Conservation (phyloP, 2,797 vertebrate species). For the Sarcoramphus papa region DNA sequence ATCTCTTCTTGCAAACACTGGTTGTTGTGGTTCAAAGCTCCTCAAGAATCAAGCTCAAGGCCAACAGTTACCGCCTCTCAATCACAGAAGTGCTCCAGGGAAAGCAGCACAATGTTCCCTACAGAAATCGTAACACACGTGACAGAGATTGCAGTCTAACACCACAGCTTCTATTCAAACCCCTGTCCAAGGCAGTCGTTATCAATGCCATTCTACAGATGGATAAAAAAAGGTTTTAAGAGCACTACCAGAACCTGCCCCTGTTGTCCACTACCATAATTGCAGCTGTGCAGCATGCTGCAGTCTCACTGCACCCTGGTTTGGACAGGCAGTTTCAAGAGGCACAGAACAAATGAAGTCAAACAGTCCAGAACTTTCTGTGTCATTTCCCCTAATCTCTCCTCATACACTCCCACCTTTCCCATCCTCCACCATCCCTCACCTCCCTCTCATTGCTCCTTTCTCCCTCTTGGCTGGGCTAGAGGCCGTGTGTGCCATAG, state of each 20-base stretch:
- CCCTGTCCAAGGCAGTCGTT: neutral
- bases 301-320: neutral
- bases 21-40: neutral
- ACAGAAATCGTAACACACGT: neutral
- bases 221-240: neutral
- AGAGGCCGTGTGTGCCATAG: neutral
- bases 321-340: neutral
- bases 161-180: neutral
- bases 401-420: neutral
- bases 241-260: fast-evolving
- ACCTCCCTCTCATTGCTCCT: neutral
- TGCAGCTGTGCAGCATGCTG: neutral
- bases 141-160: neutral
- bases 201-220: neutral
- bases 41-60: neutral
- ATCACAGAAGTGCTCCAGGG: neutral
- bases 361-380: neutral
- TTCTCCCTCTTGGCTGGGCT: neutral
- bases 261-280: neutral
- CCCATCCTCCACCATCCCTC: neutral
- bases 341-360: neutral
- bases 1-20: neutral
- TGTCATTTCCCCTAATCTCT: neutral
- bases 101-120: neutral
- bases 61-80: neutral